Base-by-base conservation (phyloP, 2,797 vertebrate genomes). In the Catamblyrhynchus diadema region DNA sequence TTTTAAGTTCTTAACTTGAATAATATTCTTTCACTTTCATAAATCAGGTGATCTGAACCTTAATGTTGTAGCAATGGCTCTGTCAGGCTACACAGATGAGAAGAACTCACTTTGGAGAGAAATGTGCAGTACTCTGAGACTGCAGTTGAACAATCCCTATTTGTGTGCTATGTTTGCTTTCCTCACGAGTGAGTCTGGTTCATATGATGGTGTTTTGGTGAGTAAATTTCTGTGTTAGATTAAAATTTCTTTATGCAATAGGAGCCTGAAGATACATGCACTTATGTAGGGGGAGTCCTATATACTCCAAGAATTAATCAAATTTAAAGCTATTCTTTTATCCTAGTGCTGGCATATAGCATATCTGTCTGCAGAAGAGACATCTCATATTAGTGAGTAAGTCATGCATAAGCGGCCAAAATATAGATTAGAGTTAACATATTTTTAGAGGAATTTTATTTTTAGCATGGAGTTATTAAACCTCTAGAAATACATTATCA, bases 91-190 rank as follows among this genome's bases (percentile, higher is more conserved):
- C 96, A 99, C 99, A 0, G 99, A 99, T 35, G 99, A 99, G 97
- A 99, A 99, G 97, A 98, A 98, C 42, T 99, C 99, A 28, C 98
- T 99, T 83, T 99, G 99, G 99, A 98, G 99, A 95, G 99, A 99
- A 97, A 99, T 99, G 99, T 99, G 99, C 97, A 99, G 99, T 97
- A 98, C 99, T 37, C 98, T 99, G 23, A 97, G 99, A 66, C 96
- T 99, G 85, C 99, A 99, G 22, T 45, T 99, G 82, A 99, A 99
- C 97, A 99, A 99, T 96, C 99, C 99, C 3, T 99, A 99, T 97
- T 97, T 99, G 56, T 99, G 99, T 70, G 98, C 99, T 93, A 99
- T 99, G 99, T 99, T 99, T 97, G 99, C 99, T 82, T 99, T 99
- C 94, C 98, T 99, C 95, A 99, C 99, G 41, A 99, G 99, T 41